Evolutionary conservation across 2,797 vertebrate genomes (phyloP).

Genomic region (Nannoperca australis): DNA sequence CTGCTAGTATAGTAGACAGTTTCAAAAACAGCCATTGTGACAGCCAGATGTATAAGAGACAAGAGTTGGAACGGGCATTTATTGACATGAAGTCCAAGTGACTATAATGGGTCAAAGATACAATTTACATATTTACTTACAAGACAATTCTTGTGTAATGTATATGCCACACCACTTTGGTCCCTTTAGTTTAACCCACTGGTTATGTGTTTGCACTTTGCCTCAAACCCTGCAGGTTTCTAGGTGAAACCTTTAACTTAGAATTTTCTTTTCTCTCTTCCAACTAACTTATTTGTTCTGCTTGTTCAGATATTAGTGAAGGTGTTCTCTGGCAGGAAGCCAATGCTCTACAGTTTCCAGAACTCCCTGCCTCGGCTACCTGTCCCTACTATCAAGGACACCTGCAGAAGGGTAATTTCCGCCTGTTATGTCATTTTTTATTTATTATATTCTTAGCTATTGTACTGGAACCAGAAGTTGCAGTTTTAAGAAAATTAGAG

Average conservation of each 20-base stretch:
- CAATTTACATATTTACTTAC: background rate
- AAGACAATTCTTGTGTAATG: background rate
- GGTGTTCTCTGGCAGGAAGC: conserved; percentile 95
- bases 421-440: background rate
- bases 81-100: background rate
- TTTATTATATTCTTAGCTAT: background rate
- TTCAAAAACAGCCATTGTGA: background rate
- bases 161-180: background rate
- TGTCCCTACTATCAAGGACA: conserved; percentile 91
- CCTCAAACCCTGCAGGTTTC: background rate
- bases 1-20: too few species aligned
- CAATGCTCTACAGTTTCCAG: conserved; percentile 98
- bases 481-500: background rate
- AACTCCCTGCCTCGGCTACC: conserved; percentile 93
- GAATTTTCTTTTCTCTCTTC: background rate
- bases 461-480: background rate
- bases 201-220: conserved; percentile 12
- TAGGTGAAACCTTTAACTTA: conserved; percentile 16
- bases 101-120: background rate
- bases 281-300: conserved; percentile 27
- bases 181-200: background rate
- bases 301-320: conserved; percentile 86
- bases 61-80: background rate
- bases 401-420: conserved; percentile 85
- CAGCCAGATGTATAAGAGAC: background rate